Conservation (phyloP, 1,140 invertebrate species). For the Octopus bimaculoides region DNA sequence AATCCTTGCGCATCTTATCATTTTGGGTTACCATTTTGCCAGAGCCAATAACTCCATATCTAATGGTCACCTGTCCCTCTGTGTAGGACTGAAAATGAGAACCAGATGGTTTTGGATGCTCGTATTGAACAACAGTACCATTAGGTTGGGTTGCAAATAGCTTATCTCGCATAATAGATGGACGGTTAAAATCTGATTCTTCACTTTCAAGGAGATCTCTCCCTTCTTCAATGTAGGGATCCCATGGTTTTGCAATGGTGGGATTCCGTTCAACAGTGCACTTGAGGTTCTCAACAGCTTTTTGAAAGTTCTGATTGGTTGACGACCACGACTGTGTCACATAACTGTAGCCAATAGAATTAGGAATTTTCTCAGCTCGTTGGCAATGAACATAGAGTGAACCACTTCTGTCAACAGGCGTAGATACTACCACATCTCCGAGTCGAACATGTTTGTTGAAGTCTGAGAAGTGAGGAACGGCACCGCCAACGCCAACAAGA, state of each 20-base stretch:
- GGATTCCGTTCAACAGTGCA: conserved; percentile 19
- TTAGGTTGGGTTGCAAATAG: conserved; percentile 90
- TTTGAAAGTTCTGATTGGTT: conserved; percentile 31
- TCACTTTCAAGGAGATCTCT: conserved; percentile 42
- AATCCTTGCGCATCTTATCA: conserved; percentile 38
- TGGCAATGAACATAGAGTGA: conserved; percentile 51
- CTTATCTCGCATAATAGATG: conserved; percentile 80
- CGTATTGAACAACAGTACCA: conserved; percentile 87
- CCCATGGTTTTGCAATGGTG: conserved; percentile 52
- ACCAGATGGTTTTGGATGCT: conserved; percentile 48
- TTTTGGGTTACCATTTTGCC: conserved; percentile 72
- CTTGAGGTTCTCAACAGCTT: conserved; percentile 29
- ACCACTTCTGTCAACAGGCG: conserved; percentile 45
- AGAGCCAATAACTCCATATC: conserved; percentile 81
- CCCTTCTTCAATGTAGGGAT: conserved; percentile 71
- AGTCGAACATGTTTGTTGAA: conserved; percentile 87
- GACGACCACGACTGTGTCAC: conserved; percentile 32
- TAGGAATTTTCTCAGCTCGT: conserved; percentile 33
- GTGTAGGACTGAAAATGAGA: conserved; percentile 17
- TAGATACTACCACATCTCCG: conserved; percentile 92
- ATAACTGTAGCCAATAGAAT: conserved; percentile 29
- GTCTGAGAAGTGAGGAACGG: conserved; percentile 96
- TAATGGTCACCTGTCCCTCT: conserved; percentile 60
- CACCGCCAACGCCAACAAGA: conserved; percentile 92
- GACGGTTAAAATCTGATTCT: conserved; percentile 67